Conservation (phyloP, 2,797 vertebrate species). For the Cynopterus sphinx region DNA sequence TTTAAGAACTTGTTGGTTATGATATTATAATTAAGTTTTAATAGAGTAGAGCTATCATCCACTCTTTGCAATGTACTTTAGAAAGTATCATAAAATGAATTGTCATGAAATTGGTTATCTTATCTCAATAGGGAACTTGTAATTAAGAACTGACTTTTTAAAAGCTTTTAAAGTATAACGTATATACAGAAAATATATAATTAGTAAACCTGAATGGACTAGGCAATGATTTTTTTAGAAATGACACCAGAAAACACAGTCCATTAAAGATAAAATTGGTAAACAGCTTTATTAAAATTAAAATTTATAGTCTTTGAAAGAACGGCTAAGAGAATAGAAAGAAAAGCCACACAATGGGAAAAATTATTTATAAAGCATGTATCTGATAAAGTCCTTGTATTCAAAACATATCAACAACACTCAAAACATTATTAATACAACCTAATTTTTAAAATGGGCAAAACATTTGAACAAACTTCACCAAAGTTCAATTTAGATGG, state of each 20-base stretch:
- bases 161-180: not conserved
- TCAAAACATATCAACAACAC: not conserved
- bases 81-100: not conserved
- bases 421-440: not conserved
- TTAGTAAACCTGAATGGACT: not conserved
- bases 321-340: not conserved
- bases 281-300: constrained; percentile 4
- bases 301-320: not conserved
- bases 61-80: not conserved
- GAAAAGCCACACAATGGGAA: not conserved
- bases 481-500: not conserved
- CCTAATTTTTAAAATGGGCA: not conserved
- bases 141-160: not conserved
- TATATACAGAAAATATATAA: not conserved
- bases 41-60: not conserved
- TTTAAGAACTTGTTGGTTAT: constrained; percentile 24
- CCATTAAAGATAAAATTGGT: constrained; percentile 13
- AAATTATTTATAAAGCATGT: not conserved
- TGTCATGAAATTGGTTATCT: not conserved
- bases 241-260: not conserved
- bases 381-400: not conserved
- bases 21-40: not conserved
- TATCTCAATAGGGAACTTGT: not conserved
- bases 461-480: not conserved
- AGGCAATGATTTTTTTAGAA: not conserved